Percentiles rank a stretch among this genome's conserved stretches.
phyloP scores from a whole-genome alignment of 1,140 invertebrate species.

The Bilobella aurantiaca region DNA sequence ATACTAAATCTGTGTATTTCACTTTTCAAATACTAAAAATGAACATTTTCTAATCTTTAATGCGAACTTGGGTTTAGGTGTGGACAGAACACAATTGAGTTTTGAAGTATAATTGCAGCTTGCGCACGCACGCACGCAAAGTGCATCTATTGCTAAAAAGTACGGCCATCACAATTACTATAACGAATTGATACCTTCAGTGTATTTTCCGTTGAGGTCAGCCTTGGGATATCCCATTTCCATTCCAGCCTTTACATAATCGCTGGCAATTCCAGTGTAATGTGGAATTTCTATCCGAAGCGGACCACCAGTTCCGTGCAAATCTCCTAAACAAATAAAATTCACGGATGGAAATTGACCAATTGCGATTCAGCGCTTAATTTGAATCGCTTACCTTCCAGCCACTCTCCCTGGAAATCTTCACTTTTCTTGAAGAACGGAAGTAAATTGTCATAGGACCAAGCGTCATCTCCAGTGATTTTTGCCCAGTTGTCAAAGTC shows the following conservation, averaged over 20 bases:
- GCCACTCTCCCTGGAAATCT: slow-evolving; percentile 25
- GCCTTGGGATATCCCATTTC: slow-evolving; percentile 25
- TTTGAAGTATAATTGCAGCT: too few species aligned
- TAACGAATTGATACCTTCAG: too few species aligned
- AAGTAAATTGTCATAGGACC: slow-evolving; percentile 21
- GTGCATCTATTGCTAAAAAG: too few species aligned
- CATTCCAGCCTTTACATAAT: slow-evolving; percentile 14
- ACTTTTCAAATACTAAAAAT: too few species aligned
- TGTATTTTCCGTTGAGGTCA: slow-evolving; percentile 25
- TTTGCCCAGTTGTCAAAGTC: slow-evolving; percentile 32
- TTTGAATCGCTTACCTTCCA: slow-evolving; percentile 24
- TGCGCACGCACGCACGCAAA: too few species aligned
- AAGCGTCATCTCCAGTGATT: slow-evolving; percentile 16
- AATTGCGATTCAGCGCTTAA: slow-evolving; percentile 24
- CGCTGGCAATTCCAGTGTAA: slow-evolving; percentile 5
- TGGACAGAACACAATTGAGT: too few species aligned
- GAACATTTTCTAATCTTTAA: too few species aligned
- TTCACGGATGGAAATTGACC: neutral
- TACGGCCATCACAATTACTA: too few species aligned
- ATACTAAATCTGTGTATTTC: too few species aligned
- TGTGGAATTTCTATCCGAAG: slow-evolving; percentile 21
- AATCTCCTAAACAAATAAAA: neutral
- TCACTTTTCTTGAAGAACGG: slow-evolving; percentile 26
- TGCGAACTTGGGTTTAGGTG: too few species aligned
- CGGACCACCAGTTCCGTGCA: slow-evolving; percentile 24